phyloP scores from a whole-genome alignment of 1,140 invertebrate genomes.

The Monomorium pharaonis region DNA sequence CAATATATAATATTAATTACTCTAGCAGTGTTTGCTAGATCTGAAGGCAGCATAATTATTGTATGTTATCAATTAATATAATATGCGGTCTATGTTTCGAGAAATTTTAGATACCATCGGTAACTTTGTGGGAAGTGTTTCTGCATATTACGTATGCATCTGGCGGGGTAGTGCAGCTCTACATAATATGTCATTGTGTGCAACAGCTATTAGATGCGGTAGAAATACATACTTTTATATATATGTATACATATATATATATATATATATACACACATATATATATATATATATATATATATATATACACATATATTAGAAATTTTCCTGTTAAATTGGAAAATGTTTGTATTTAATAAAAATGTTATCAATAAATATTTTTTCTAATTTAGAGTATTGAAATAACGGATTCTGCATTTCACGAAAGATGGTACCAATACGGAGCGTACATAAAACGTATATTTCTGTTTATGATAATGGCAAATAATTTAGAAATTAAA shows the following conservation, averaged over 20 bases:
- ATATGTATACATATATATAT: neutral
- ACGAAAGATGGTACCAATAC: constrained; percentile 64
- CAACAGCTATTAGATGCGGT: constrained; percentile 71
- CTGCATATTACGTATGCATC: constrained; percentile 23
- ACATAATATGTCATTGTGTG: constrained; percentile 66
- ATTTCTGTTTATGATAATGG: constrained; percentile 52
- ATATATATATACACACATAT: neutral
- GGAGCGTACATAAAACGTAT: neutral
- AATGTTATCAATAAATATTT: neutral
- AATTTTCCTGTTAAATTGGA: neutral
- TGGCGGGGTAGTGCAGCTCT: constrained; percentile 66
- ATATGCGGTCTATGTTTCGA: neutral
- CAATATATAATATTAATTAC: constrained; percentile 34
- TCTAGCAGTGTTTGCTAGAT: neutral
- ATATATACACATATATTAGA: neutral
- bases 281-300: neutral
- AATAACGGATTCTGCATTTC: constrained; percentile 60
- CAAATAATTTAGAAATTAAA: constrained; percentile 64
- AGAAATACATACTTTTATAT: neutral
- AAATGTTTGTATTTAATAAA: neutral
- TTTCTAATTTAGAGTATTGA: constrained; percentile 59
- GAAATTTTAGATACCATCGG: neutral
- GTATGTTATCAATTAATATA: neutral
- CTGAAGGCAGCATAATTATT: neutral
- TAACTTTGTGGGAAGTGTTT: neutral